These are phyloP conservation scores for Phoenoteleia sp. DNA, from an alignment of 2,888 invertebrate genomes.

Conservation along the genomic window DNA sequence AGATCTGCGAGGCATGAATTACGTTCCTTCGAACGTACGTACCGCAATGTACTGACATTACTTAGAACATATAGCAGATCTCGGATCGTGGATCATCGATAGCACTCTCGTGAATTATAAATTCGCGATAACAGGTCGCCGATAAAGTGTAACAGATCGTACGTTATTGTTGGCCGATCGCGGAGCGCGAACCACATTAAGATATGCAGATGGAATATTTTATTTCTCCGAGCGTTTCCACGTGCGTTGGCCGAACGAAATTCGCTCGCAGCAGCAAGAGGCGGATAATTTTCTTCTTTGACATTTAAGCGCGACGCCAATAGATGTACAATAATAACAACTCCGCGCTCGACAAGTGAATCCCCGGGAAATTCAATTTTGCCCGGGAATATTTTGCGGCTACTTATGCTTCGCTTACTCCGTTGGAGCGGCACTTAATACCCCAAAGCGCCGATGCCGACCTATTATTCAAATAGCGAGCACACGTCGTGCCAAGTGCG, in stretches of 20 bases:
- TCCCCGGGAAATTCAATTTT: too few relatives aligned
- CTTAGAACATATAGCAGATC: constrained; percentile 19
- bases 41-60: constrained; percentile 25
- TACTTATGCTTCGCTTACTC: not conserved
- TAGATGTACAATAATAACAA: too few relatives aligned
- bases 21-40: not conserved
- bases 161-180: constrained; percentile 28
- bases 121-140: constrained; percentile 29
- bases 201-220: constrained; percentile 25
- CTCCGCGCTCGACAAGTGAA: too few relatives aligned
- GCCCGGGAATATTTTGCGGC: too few relatives aligned
- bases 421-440: constrained; percentile 28
- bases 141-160: constrained; percentile 41
- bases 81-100: constrained; percentile 44
- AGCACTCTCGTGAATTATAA: constrained; percentile 26
- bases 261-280: not conserved
- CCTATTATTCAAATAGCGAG: constrained; percentile 56
- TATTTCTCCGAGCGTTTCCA: constrained; percentile 18
- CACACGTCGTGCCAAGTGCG: constrained; percentile 43
- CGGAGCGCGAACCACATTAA: constrained; percentile 1
- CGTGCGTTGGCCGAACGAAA: constrained; percentile 1
- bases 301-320: not conserved
- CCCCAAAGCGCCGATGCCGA: constrained; percentile 19
- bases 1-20: constrained; percentile 22
- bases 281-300: not conserved